A percentile compares a stretch with the other conserved stretches of the same genome.
Evolutionary conservation across 2,113 vertebrate species (phyloP).

Genomic region (Otis tarda): DNA sequence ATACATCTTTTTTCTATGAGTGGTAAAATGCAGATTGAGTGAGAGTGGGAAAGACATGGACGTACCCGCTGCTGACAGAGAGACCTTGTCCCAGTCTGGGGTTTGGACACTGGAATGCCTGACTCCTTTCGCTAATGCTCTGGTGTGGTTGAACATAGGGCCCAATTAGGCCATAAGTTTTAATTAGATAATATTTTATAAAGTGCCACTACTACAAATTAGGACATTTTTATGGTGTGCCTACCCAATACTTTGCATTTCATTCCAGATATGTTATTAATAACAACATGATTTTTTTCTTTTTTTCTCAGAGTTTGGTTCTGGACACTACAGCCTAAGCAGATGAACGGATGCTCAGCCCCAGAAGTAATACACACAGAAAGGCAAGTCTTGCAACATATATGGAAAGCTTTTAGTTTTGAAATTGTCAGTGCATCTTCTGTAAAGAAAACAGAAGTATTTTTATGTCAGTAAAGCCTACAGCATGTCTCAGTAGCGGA

Average conservation of each 20-base stretch:
- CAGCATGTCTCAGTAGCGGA: conserved; percentile 62
- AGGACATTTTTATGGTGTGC: neutral
- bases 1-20: neutral
- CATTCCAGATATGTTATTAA: neutral
- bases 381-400: neutral
- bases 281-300: neutral
- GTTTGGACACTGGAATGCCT: rapidly evolving
- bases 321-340: neutral
- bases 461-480: conserved; percentile 46
- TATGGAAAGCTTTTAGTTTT: neutral
- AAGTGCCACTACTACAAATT: neutral
- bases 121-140: neutral
- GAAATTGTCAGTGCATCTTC: neutral
- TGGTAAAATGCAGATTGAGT: neutral
- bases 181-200: neutral
- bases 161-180: neutral
- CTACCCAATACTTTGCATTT: neutral
- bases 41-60: neutral
- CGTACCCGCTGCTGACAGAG: rapidly evolving
- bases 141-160: neutral
- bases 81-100: neutral
- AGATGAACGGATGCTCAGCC: neutral
- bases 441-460: conserved; percentile 43
- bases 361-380: neutral
- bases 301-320: neutral